These are phyloP conservation scores for Trissonchulus sp. DNA, from an alignment of 2,888 invertebrate species.

Conservation along the genomic window DNA sequence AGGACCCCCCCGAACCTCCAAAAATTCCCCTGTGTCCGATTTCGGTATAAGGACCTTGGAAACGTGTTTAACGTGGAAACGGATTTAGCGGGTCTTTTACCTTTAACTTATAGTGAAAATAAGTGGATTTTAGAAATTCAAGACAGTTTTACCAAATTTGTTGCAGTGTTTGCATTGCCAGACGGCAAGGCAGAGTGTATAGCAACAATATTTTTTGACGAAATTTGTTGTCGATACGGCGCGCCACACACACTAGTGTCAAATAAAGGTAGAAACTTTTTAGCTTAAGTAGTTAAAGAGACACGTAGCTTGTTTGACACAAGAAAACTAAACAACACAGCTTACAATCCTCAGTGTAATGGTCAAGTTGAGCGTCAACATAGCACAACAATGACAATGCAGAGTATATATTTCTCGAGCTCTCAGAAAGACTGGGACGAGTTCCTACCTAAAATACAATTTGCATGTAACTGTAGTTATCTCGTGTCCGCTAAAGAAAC, in stretches of 20 bases:
- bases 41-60: slow-evolving; percentile 38
- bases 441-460: background rate
- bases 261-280: background rate
- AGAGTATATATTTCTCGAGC: background rate
- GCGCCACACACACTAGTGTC: background rate
- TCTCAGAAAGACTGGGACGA: slow-evolving; percentile 9
- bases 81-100: slow-evolving; percentile 40
- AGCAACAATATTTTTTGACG: slow-evolving; percentile 34
- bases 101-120: slow-evolving; percentile 32
- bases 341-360: slow-evolving; percentile 9
- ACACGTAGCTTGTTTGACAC: background rate
- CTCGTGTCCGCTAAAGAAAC: background rate
- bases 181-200: slow-evolving; percentile 46
- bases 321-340: slow-evolving; percentile 13
- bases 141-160: slow-evolving; percentile 38
- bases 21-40: too few relatives aligned
- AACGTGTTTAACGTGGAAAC: slow-evolving; percentile 36
- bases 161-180: slow-evolving; percentile 44
- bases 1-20: too few relatives aligned
- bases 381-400: background rate
- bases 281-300: background rate
- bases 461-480: background rate
- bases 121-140: slow-evolving; percentile 38
- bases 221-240: background rate
- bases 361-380: slow-evolving; percentile 16